Percentiles rank a stretch among this genome's conserved stretches.
Evolutionary conservation across 2,113 vertebrate genomes (phyloP).

Genomic region (Cyprinodon variegatus): DNA sequence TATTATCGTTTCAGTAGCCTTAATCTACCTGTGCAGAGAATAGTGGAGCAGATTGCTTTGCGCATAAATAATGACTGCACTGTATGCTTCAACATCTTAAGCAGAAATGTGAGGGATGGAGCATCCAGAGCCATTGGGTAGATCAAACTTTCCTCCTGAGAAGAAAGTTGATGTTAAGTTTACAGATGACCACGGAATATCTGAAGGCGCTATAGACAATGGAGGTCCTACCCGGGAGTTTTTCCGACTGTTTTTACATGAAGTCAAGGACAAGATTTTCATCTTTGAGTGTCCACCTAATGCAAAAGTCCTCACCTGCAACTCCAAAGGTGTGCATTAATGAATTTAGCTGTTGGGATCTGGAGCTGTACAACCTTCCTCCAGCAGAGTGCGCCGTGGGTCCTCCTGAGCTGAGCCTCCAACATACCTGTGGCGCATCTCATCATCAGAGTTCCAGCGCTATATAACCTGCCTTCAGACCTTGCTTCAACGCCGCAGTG

Average conservation of each 20-base stretch:
- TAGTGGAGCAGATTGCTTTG: slow-evolving; percentile 11
- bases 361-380: too few species aligned
- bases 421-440: too few species aligned
- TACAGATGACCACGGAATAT: slow-evolving; percentile 32
- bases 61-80: slow-evolving; percentile 10
- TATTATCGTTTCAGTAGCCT: slow-evolving; percentile 15
- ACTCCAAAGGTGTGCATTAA: slow-evolving; percentile 19
- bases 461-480: too few species aligned
- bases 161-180: slow-evolving; percentile 25
- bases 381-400: too few species aligned
- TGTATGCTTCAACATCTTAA: slow-evolving; percentile 21
- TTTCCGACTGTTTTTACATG: slow-evolving; percentile 13
- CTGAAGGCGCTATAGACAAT: slow-evolving; percentile 26
- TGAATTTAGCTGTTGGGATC: too few species aligned
- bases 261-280: slow-evolving; percentile 22
- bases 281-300: slow-evolving; percentile 26
- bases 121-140: slow-evolving; percentile 20
- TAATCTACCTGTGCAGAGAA: slow-evolving; percentile 5
- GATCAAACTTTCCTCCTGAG: slow-evolving; percentile 10
- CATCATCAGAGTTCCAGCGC: too few species aligned
- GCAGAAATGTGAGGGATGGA: slow-evolving; percentile 32
- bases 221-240: slow-evolving; percentile 21
- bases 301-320: slow-evolving; percentile 25
- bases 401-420: too few species aligned
- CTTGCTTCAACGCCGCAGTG: too few species aligned